Percentiles rank a stretch among this genome's conserved stretches.
These are phyloP conservation scores for Catamblyrhynchus diadema DNA, from an alignment of 2,797 vertebrate genomes.

Conservation along the genomic window DNA sequence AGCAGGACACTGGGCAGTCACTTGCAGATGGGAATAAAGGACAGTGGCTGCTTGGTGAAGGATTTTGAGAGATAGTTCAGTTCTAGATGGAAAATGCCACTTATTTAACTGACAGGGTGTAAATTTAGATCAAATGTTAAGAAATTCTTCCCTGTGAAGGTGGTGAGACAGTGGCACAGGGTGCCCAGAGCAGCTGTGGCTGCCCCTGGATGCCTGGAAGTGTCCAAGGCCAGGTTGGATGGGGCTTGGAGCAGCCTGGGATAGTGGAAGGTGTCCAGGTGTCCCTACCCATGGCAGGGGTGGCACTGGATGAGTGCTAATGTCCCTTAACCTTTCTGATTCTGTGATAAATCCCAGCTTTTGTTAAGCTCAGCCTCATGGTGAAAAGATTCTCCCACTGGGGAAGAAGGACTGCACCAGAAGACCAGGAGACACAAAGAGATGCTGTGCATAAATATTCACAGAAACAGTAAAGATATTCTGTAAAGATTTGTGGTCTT, in stretches of 20 bases:
- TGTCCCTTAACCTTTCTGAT: neutral
- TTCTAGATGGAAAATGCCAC: neutral
- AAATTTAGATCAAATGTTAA: neutral
- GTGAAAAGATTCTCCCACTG: neutral
- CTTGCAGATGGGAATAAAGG: neutral
- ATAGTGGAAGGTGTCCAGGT: neutral
- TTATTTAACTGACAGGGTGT: neutral
- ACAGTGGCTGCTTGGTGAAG: neutral
- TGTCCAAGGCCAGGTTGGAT: neutral
- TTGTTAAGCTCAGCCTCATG: neutral
- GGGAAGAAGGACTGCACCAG: neutral
- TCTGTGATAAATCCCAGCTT: neutral
- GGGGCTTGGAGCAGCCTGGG: neutral
- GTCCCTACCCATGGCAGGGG: neutral
- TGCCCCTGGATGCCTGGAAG: neutral
- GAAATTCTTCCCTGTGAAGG: neutral
- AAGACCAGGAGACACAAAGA: neutral
- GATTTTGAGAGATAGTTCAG: neutral
- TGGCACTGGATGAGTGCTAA: rapidly evolving
- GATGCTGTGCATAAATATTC: neutral
- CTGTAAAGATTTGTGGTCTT: neutral
- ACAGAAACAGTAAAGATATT: neutral
- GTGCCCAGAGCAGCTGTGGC: neutral
- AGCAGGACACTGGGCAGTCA: neutral
- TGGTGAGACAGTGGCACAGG: rapidly evolving